Percentiles rank a stretch among this genome's conserved stretches.
phyloP scores from a whole-genome alignment of 2,797 vertebrate species.

The Sebastes variabilis region DNA sequence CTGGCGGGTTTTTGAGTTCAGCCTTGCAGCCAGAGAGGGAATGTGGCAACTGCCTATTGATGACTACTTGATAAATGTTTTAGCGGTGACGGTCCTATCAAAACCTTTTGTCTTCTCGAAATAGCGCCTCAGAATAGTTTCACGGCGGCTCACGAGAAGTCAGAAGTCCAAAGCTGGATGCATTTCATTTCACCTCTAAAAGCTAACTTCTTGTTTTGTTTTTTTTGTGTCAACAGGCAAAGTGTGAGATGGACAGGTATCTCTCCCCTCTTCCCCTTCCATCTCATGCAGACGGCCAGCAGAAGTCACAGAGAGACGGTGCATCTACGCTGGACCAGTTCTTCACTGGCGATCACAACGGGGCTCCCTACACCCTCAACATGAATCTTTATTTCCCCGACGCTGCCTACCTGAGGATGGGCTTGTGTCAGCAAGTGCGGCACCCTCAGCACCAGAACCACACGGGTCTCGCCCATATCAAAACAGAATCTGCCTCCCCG shows the following conservation, averaged over 20 bases:
- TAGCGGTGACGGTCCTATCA: constrained; percentile 85
- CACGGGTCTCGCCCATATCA: constrained; percentile 83
- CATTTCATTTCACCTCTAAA: constrained; percentile 8
- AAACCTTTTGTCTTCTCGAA: constrained; percentile 66
- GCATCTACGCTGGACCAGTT: constrained; percentile 90
- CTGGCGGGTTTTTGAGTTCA: constrained; percentile 79
- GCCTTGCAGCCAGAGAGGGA: constrained; percentile 88
- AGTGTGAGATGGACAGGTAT: constrained; percentile 97
- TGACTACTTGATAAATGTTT: constrained; percentile 94
- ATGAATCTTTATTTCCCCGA: constrained; percentile 98
- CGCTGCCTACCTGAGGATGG: constrained; percentile 92
- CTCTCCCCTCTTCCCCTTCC: constrained; percentile 80
- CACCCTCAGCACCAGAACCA: constrained; percentile 66
- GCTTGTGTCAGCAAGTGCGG: constrained; percentile 87
- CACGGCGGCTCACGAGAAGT: not conserved
- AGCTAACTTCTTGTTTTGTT: not conserved
- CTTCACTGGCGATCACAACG: constrained; percentile 87
- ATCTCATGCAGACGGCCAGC: constrained; percentile 72
- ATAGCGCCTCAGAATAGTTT: constrained; percentile 51
- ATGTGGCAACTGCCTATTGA: constrained; percentile 90
- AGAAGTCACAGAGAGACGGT: constrained; percentile 90
- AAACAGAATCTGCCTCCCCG: constrained; percentile 85
- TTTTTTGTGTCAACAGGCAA: constrained; percentile 81
- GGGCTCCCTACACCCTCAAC: constrained; percentile 95
- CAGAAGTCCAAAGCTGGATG: not conserved